Conservation (phyloP, 1,140 invertebrate species). For the Drosophila busckii region DNA sequence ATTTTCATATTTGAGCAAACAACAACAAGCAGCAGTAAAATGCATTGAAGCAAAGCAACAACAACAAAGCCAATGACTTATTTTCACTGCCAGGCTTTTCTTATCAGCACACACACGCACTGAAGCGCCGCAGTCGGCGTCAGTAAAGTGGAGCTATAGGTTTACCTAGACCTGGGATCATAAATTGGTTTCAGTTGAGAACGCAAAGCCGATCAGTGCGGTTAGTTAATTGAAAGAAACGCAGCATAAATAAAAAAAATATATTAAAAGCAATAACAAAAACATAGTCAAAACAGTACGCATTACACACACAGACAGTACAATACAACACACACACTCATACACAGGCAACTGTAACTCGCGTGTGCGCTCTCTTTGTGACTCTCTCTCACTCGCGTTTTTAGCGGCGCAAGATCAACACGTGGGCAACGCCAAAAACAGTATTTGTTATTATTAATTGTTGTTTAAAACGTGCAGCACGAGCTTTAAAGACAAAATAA, state of each 20-base stretch:
- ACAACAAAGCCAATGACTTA: constrained; percentile 3
- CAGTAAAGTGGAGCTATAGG: not conserved
- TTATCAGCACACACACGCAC: constrained; percentile 35
- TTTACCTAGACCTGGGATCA: constrained; percentile 36
- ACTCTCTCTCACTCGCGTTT: constrained; percentile 11
- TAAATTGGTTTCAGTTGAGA: constrained; percentile 51
- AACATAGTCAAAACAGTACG: constrained; percentile 5
- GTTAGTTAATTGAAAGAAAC: constrained; percentile 27
- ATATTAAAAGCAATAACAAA: constrained; percentile 11
- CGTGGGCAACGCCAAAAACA: constrained; percentile 41
- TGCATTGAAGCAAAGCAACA: constrained; percentile 1
- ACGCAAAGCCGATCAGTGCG: constrained; percentile 36
- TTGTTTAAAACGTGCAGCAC: constrained; percentile 44
- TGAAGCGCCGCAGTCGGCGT: constrained; percentile 13
- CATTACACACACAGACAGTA: too few relatives aligned
- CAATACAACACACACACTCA: too few relatives aligned
- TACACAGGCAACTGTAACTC: not conserved
- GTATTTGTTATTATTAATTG: constrained; percentile 9
- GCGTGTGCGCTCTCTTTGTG: constrained; percentile 1
- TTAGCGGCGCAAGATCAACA: constrained; percentile 26
- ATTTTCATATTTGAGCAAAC: not conserved
- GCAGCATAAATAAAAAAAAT: constrained; percentile 3
- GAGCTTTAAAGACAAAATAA: constrained; percentile 26
- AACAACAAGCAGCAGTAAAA: constrained; percentile 7
- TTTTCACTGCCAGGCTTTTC: constrained; percentile 14